These are phyloP conservation scores for Phymorhynchus buccinoides DNA, from an alignment of 1,140 invertebrate genomes.

Conservation along the genomic window DNA sequence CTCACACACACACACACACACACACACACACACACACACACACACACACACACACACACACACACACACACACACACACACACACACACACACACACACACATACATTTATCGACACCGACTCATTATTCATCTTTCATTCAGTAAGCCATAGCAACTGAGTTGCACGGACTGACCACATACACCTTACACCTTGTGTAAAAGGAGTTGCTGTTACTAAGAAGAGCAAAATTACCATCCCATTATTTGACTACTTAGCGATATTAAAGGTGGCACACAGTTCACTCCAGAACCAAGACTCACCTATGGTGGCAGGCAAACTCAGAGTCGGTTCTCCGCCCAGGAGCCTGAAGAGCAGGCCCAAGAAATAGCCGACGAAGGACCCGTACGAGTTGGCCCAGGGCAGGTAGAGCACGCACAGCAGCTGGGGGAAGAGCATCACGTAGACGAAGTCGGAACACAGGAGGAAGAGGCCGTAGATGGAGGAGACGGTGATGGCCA, in stretches of 20 bases:
- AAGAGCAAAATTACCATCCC: no score
- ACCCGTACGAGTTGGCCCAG: conserved; percentile 91
- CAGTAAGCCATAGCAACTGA: no score
- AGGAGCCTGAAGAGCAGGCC: conserved; percentile 87
- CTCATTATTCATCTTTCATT: no score
- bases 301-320: conserved; percentile 78
- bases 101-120: neutral
- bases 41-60: conserved; percentile 30
- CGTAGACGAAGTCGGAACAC: conserved; percentile 97
- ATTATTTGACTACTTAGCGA: no score
- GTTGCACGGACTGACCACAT: no score
- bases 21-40: conserved; percentile 28
- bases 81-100: conserved; percentile 23
- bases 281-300: neutral
- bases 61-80: conserved; percentile 2
- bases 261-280: no score
- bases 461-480: conserved; percentile 95
- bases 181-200: no score
- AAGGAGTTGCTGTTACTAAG: no score
- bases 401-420: conserved; percentile 90
- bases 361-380: conserved; percentile 84
- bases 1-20: neutral
- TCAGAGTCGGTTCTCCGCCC: conserved; percentile 89
- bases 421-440: conserved; percentile 96
- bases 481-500: conserved; percentile 94